These are phyloP conservation scores for Craterocephalus amniculus DNA, from an alignment of 2,797 vertebrate genomes.

Conservation along the genomic window DNA sequence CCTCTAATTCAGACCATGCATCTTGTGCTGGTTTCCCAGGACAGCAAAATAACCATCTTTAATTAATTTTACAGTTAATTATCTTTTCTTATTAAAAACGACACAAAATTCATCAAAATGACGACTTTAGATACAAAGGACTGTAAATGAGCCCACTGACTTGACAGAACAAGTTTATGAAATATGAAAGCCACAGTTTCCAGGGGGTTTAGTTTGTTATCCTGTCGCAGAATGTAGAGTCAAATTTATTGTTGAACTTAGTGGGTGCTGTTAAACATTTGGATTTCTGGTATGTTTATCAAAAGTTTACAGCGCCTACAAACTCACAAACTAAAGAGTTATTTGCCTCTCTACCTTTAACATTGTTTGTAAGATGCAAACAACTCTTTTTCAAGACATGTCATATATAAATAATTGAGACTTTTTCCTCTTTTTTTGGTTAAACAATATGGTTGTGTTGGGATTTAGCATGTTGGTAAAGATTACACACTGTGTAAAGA, in stretches of 20 bases:
- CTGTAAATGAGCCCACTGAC: constrained; percentile 22
- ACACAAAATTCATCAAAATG: constrained; percentile 29
- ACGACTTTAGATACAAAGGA: constrained; percentile 24
- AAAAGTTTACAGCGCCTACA: constrained; percentile 26
- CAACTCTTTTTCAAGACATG: too few species aligned
- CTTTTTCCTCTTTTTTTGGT: too few species aligned
- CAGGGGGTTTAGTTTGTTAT: constrained; percentile 2
- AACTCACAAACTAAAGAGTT: not conserved
- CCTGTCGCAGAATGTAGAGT: not conserved
- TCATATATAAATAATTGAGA: too few species aligned
- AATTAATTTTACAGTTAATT: constrained; percentile 57
- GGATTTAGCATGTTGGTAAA: too few species aligned
- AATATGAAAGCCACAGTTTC: constrained; percentile 13
- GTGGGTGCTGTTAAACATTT: not conserved
- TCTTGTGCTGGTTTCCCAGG: constrained; percentile 44
- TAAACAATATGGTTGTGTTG: too few species aligned
- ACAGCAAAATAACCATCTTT: constrained; percentile 48
- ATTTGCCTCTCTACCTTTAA: not conserved
- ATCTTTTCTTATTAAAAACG: constrained; percentile 37
- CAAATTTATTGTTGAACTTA: constrained; percentile 3
- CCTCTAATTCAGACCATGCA: constrained; percentile 40
- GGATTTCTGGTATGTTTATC: not conserved
- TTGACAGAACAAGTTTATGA: constrained; percentile 15
- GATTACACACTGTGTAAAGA: not conserved
- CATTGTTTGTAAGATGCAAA: too few species aligned